Conservation (phyloP, 2,888 invertebrate genomes). For the Himalopsyche anomala region DNA sequence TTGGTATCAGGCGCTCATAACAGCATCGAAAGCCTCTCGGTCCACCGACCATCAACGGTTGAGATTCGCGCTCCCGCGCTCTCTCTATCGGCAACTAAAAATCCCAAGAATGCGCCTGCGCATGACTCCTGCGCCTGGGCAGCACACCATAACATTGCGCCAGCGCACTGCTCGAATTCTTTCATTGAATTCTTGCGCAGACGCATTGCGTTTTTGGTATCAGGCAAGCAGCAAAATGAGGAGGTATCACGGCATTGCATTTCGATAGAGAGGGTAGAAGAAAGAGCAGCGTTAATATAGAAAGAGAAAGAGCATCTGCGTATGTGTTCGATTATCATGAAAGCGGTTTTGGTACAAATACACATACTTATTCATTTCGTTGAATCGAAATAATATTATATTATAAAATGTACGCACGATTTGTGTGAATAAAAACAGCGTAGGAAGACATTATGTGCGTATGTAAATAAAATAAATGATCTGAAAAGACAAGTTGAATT, state of each 20-base stretch:
- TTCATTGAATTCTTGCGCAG: constrained; percentile 62
- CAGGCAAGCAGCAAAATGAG: constrained; percentile 59
- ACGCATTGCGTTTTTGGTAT: constrained; percentile 60
- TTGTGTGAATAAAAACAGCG: neutral
- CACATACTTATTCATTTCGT: constrained; percentile 1
- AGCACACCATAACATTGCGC: constrained; percentile 22
- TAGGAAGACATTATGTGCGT: constrained; percentile 23
- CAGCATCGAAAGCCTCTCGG: constrained; percentile 45
- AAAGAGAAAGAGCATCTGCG: constrained; percentile 20
- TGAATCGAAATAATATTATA: neutral
- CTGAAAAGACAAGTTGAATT: constrained; percentile 43
- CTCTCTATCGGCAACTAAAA: constrained; percentile 50
- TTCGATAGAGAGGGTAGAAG: constrained; percentile 37
- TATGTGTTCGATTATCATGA: constrained; percentile 27
- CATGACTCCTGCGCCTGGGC: constrained; percentile 49
- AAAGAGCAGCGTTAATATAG: neutral
- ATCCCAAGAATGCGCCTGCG: constrained; percentile 59
- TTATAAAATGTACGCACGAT: constrained; percentile 21
- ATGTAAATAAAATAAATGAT: constrained; percentile 45
- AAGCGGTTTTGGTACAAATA: neutral
- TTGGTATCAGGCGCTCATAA: constrained; percentile 55
- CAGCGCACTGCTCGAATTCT: constrained; percentile 48
- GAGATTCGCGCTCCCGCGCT: constrained; percentile 52
- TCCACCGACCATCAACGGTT: constrained; percentile 36
- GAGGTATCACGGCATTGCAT: constrained; percentile 39